phyloP scores from a whole-genome alignment of 2,797 vertebrate species.

The Xiphophorus birchmanni region DNA sequence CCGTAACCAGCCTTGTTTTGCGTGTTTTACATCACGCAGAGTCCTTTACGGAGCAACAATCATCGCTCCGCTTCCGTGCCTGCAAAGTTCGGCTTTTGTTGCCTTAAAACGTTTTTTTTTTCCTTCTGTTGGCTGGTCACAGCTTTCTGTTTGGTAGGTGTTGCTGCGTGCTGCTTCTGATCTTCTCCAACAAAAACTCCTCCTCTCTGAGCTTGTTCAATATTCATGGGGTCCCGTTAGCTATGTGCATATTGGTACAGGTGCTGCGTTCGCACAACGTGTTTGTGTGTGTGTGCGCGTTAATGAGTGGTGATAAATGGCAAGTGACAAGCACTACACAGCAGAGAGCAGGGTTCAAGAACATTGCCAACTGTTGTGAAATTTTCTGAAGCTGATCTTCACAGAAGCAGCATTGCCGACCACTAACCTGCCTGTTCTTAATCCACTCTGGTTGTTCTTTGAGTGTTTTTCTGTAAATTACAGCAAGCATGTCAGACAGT shows the following conservation, averaged over 20 bases:
- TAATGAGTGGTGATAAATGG: conserved; percentile 58
- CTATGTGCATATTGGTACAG: conserved; percentile 45
- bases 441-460: conserved; percentile 6
- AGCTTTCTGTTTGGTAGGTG: neutral
- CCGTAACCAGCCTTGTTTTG: conserved; percentile 27
- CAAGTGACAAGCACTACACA: conserved; percentile 42
- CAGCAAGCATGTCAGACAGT: conserved; percentile 6
- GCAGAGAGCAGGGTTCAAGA: conserved; percentile 54
- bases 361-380: conserved; percentile 52
- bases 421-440: conserved; percentile 16
- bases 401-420: conserved; percentile 1
- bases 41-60: conserved; percentile 3
- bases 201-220: conserved; percentile 23
- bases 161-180: neutral
- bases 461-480: conserved; percentile 24
- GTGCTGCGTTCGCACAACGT: conserved; percentile 61
- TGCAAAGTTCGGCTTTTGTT: conserved; percentile 17
- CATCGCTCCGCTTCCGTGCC: conserved; percentile 26
- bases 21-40: conserved; percentile 33
- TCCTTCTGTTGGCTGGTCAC: conserved; percentile 10
- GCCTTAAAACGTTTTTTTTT: conserved; percentile 13
- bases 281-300: conserved; percentile 34
- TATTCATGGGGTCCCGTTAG: conserved; percentile 51
- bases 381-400: conserved; percentile 16
- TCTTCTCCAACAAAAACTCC: conserved; percentile 1